phyloP scores from a whole-genome alignment of 1,140 invertebrate species.

The Drosophila bocki region DNA sequence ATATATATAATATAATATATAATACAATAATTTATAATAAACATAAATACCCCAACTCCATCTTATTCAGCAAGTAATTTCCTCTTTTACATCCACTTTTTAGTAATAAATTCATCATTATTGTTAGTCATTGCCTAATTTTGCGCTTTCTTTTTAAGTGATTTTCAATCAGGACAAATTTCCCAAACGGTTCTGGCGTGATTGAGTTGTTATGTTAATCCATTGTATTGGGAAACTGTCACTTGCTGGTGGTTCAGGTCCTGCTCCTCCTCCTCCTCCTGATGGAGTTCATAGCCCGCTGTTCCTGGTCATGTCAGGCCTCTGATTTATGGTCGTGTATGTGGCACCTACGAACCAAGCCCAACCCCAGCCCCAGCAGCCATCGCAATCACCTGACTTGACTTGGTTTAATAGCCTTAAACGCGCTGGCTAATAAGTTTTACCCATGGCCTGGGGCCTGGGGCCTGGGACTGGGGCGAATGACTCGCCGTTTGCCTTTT shows the following conservation, averaged over 20 bases:
- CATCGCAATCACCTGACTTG: slow-evolving; percentile 22
- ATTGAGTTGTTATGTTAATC: slow-evolving; percentile 34
- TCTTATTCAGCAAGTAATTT: neutral
- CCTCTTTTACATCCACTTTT: neutral
- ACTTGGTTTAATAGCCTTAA: slow-evolving; percentile 62
- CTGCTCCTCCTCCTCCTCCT: neutral
- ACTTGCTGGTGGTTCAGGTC: neutral
- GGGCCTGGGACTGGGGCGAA: slow-evolving; percentile 1
- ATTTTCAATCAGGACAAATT: slow-evolving; percentile 14
- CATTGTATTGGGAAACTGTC: slow-evolving; percentile 41
- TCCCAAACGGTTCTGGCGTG: neutral
- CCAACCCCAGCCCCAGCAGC: neutral
- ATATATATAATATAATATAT: no score
- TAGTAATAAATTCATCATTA: neutral
- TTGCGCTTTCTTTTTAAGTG: neutral
- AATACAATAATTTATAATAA: no score
- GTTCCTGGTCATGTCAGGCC: slow-evolving; percentile 44
- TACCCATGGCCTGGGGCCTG: neutral
- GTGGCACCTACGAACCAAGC: slow-evolving; percentile 34
- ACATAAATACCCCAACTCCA: no score
- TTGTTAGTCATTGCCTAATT: slow-evolving; percentile 2
- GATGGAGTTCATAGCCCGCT: slow-evolving; percentile 29
- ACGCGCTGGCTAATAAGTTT: slow-evolving; percentile 75
- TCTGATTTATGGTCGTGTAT: slow-evolving; percentile 67
- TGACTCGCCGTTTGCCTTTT: slow-evolving; percentile 76